These are phyloP conservation scores for Sogatella furcifera DNA, from an alignment of 1,140 invertebrate genomes.

Conservation along the genomic window DNA sequence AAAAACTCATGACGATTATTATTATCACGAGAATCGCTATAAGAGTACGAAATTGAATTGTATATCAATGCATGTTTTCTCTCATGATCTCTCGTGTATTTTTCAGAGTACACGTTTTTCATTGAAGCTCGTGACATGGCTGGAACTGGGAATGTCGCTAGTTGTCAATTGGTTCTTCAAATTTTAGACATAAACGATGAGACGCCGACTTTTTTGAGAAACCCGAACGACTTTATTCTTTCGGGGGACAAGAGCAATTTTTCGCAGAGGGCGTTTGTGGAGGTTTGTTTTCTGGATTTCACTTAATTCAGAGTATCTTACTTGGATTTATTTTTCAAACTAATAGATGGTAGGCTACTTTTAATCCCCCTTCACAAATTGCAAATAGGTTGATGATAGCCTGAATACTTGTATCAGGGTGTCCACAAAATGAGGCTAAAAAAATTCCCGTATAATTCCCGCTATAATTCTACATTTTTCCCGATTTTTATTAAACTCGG, in stretches of 20 bases:
- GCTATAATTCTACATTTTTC: no score
- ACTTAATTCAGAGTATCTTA: neutral
- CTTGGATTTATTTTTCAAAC: no score
- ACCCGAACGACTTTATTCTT: slow-evolving; percentile 70
- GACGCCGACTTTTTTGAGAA: slow-evolving; percentile 66
- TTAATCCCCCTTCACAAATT: neutral
- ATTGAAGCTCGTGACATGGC: slow-evolving; percentile 79
- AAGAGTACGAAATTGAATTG: neutral
- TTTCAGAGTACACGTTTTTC: slow-evolving; percentile 54
- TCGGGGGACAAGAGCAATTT: slow-evolving; percentile 60
- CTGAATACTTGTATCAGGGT: no score
- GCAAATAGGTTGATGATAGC: no score
- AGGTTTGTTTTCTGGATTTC: slow-evolving; percentile 29
- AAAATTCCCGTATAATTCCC: no score
- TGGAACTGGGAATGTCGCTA: slow-evolving; percentile 61
- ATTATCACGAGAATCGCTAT: no score
- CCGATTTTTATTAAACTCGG: no score
- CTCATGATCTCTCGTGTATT: neutral
- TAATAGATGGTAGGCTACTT: no score
- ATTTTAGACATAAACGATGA: slow-evolving; percentile 82
- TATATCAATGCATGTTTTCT: neutral
- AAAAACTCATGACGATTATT: no score
- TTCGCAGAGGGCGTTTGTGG: slow-evolving; percentile 55
- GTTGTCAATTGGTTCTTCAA: slow-evolving; percentile 58
- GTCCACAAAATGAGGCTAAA: no score